Percentiles rank a stretch among this genome's conserved stretches.
Conservation (phyloP, 2,888 invertebrate species). For the Thecophora atra region DNA sequence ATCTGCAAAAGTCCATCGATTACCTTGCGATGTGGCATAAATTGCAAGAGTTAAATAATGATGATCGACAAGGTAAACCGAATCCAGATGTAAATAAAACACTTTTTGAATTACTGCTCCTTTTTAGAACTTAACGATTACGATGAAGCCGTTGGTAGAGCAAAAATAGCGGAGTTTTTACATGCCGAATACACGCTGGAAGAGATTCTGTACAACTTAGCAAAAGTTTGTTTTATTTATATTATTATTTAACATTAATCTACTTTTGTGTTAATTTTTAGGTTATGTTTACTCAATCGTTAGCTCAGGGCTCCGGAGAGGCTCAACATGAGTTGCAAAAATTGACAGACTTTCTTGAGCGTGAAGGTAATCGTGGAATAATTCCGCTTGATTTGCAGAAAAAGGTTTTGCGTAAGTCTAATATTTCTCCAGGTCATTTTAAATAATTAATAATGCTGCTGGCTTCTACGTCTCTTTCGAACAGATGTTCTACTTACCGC, state of each 20-base stretch:
- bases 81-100: background rate
- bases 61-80: constrained; percentile 48
- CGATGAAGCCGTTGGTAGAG: constrained; percentile 63
- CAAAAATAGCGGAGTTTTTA: constrained; percentile 76
- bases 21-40: constrained; percentile 61
- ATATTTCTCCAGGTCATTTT: background rate
- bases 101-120: background rate
- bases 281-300: constrained; percentile 82
- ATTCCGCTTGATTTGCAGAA: constrained; percentile 79
- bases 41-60: constrained; percentile 58
- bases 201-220: constrained; percentile 82
- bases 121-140: constrained; percentile 36
- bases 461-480: constrained; percentile 43
- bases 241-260: background rate
- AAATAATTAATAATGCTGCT: background rate
- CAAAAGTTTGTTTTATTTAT: constrained; percentile 69
- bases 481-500: constrained; percentile 80
- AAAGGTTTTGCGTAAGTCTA: constrained; percentile 76
- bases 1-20: constrained; percentile 54
- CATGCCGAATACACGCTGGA: constrained; percentile 79
- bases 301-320: constrained; percentile 74
- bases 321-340: constrained; percentile 79
- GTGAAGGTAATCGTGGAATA: constrained; percentile 77
- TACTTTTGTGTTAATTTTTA: constrained; percentile 47
- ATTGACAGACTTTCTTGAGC: constrained; percentile 78